Evolutionary conservation across 2,888 invertebrate genomes (phyloP), one percentile per base, ranked within the genome.

Genomic region (Rhagophthalmus giganteus): DNA sequence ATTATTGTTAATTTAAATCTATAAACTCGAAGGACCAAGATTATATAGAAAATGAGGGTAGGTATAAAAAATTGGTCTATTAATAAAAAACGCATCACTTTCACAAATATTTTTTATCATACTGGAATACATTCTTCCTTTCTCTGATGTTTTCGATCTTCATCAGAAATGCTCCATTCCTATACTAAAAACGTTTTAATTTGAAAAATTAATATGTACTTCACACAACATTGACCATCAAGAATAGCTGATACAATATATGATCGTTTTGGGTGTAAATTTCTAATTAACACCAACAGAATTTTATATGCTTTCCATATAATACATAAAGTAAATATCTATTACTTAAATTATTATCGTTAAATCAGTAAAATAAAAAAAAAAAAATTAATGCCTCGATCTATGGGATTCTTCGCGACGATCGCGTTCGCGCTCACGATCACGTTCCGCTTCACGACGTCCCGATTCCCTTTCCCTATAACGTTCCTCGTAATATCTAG

Each of bases 401-500:
- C 86, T 81, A 73, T 86, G 86, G 65, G 85, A 86, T 73, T 79
- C 87, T 34, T 84, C 83, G 34, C 84, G 78, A 62, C 85, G 79
- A 66, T 86, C 85, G 11, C 84, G 78, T 64, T 84, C 83, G 37
- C 84, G 76, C 50, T 83, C 83, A 11, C 83, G 76, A 58, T 85
- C 85, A 45, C 83, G 75, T 63, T 81, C 80, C 46, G 80, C 72
- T 67, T 81, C 81, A 33, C 80, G 72, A 60, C 83, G 78, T 46
- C 81, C 76, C 55, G 79, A 77, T 57, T 81, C 80, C 40, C 84
- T 76, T 64, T 85, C 85, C 57, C 87, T 83, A 78, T 93, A 92
- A 55, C 92, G 82, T 75, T 93, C 92, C 63, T 93, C 92, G 76
- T 93, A 92, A 79, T 93, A 93, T 52, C 86, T 82, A 49, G 79